Conservation (phyloP, 2,113 vertebrate species). For the Syrmaticus mikado region DNA sequence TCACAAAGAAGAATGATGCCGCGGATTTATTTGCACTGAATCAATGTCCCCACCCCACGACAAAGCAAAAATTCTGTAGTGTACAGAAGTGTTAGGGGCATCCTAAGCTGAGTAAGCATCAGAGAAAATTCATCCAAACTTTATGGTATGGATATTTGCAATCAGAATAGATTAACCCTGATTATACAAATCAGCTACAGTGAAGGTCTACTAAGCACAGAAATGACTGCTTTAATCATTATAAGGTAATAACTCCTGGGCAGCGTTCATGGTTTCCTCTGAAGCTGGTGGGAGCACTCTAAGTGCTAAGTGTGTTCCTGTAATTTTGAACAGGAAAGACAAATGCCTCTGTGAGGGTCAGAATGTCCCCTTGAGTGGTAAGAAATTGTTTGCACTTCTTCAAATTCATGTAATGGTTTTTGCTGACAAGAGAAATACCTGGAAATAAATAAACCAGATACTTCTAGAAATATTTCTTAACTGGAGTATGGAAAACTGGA, state of each 20-base stretch:
- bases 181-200: constrained; percentile 53
- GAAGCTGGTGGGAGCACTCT: background rate
- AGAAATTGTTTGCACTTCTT: background rate
- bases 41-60: background rate
- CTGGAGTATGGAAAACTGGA: background rate
- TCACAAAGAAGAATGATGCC: background rate
- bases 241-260: constrained; percentile 36
- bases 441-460: constrained; percentile 19
- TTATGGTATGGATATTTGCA: constrained; percentile 25
- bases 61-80: background rate
- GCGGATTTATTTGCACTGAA: background rate
- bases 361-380: background rate
- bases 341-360: background rate
- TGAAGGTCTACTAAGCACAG: constrained; percentile 58
- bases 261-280: background rate
- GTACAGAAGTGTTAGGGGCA: background rate
- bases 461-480: background rate
- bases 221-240: constrained; percentile 48
- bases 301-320: background rate
- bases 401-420: constrained; percentile 1
- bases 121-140: constrained; percentile 13
- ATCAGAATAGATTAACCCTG: constrained; percentile 57
- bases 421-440: background rate
- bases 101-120: background rate
- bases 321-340: background rate